Evolutionary conservation across 2,888 invertebrate species (phyloP).

Genomic region (Acrobasis suavella): DNA sequence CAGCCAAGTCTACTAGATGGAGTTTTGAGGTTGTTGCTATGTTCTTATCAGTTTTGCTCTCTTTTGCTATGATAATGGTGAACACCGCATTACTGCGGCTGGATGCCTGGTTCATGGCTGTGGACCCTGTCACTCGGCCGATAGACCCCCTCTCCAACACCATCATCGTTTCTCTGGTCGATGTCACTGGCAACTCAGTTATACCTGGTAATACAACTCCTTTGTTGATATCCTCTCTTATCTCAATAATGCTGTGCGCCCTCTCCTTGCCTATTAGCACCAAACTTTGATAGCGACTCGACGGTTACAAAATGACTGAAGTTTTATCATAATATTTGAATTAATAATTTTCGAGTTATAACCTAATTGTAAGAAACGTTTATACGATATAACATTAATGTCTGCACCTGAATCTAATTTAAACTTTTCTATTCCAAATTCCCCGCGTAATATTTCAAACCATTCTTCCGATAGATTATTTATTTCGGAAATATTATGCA

Average conservation of each 20-base stretch:
- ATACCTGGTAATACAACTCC: constrained; percentile 85
- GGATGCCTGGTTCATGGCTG: constrained; percentile 95
- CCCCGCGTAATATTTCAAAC: no score
- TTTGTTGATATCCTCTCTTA: constrained; percentile 88
- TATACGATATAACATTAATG: no score
- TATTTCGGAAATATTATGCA: no score
- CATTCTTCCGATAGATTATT: no score
- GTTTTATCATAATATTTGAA: no score
- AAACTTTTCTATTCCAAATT: no score
- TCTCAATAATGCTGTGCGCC: constrained; percentile 88
- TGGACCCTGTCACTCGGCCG: constrained; percentile 91
- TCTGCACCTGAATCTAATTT: no score
- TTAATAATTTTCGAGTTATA: no score
- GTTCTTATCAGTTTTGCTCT: constrained; percentile 83
- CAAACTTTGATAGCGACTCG: no score
- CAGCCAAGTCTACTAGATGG: constrained; percentile 95
- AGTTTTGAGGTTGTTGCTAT: constrained; percentile 91
- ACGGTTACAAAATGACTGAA: no score
- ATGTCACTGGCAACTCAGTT: constrained; percentile 84
- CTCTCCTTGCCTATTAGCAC: constrained; percentile 84
- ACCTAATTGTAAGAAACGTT: no score
- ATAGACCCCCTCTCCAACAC: constrained; percentile 87
- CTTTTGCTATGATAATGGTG: constrained; percentile 87
- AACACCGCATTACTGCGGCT: constrained; percentile 96
- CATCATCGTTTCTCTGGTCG: constrained; percentile 85